phyloP scores from a whole-genome alignment of 2,113 vertebrate species.

The Toxostoma redivivum region DNA sequence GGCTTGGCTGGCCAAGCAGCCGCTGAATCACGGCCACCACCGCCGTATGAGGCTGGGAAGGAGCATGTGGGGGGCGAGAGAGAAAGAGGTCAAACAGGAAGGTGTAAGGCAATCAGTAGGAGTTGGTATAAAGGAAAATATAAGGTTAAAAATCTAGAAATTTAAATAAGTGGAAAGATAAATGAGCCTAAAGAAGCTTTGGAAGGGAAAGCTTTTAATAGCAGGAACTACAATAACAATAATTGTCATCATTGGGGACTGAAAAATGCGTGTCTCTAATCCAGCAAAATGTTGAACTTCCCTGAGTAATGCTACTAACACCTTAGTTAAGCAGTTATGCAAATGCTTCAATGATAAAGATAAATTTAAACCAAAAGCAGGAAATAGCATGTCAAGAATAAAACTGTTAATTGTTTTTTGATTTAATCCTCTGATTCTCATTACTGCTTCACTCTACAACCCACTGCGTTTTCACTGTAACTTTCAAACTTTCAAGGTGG shows the following conservation, averaged over 20 bases:
- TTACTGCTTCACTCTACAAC: slow-evolving; percentile 19
- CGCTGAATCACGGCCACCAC: neutral
- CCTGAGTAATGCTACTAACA: neutral
- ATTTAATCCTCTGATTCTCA: slow-evolving; percentile 50
- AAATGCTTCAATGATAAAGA: slow-evolving; percentile 13
- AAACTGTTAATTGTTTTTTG: slow-evolving; percentile 47
- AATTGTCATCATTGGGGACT: slow-evolving; percentile 7
- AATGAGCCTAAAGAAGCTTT: neutral
- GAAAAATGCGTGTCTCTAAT: neutral
- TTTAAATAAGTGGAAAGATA: neutral
- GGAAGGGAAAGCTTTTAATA: slow-evolving; percentile 19
- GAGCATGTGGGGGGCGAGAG: neutral
- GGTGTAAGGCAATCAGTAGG: neutral
- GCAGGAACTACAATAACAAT: neutral
- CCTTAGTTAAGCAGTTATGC: slow-evolving; percentile 32
- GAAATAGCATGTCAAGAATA: slow-evolving; percentile 23
- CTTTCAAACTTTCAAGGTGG: slow-evolving; percentile 44
- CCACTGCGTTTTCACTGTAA: slow-evolving; percentile 3
- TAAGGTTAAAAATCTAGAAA: neutral
- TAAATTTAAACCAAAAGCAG: slow-evolving; percentile 33
- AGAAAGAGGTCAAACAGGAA: neutral
- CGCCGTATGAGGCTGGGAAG: neutral
- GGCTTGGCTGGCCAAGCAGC: neutral
- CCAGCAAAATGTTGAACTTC: neutral
- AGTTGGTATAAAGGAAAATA: neutral